phyloP scores from a whole-genome alignment of 2,888 invertebrate genomes.

The Lacanobia wlatinum region DNA sequence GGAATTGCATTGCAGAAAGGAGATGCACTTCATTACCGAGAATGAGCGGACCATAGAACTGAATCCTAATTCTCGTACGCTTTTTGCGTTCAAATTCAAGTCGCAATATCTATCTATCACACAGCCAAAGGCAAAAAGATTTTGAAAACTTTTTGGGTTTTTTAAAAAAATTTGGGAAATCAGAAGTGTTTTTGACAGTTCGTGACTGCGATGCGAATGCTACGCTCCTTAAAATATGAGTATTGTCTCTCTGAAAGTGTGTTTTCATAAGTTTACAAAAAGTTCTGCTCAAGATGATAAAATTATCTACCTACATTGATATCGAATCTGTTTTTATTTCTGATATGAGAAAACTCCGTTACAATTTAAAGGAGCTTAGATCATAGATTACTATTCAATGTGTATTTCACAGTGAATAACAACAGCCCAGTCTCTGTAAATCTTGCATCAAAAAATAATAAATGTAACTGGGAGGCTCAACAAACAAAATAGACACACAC shows the following conservation, averaged over 20 bases:
- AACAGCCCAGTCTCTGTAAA: background rate
- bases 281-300: background rate
- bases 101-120: background rate
- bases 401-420: background rate
- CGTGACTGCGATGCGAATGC: too few species aligned
- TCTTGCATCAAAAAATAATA: conserved; percentile 12
- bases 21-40: background rate
- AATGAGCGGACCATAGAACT: background rate
- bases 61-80: background rate
- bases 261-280: background rate
- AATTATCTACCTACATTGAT: background rate
- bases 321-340: background rate
- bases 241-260: too few species aligned
- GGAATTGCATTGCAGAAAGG: background rate
- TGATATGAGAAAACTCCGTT: background rate
- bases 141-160: too few species aligned
- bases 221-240: background rate
- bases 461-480: conserved; percentile 1
- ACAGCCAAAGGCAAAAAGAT: background rate
- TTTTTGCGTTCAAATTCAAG: too few species aligned
- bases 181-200: too few species aligned
- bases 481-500: conserved; percentile 20
- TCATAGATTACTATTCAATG: too few species aligned
- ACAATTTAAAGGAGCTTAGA: too few species aligned
- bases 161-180: background rate